Evolutionary conservation across 2,113 vertebrate species (phyloP).

Genomic region (Echinops telfairi): DNA sequence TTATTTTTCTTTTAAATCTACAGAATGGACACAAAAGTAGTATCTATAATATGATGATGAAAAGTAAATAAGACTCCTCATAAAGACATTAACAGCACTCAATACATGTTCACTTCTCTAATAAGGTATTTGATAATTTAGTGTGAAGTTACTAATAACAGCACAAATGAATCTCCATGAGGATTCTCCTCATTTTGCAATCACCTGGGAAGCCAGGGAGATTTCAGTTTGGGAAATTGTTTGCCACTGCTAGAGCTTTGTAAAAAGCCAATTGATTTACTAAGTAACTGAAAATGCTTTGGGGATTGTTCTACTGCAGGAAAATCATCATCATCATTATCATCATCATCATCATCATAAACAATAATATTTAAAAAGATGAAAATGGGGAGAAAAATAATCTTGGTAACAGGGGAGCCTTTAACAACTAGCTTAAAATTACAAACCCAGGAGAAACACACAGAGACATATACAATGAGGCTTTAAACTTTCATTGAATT

Average conservation of each 20-base stretch:
- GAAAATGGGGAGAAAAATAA: not conserved
- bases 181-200: not conserved
- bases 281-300: not conserved
- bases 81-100: not conserved
- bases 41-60: not conserved
- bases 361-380: not conserved
- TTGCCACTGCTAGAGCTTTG: not conserved
- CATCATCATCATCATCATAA: not conserved
- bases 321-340: not conserved
- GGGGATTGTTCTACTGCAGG: not conserved
- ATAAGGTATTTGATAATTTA: not conserved
- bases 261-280: not conserved
- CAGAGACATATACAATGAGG: not conserved
- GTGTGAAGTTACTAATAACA: not conserved
- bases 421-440: constrained; percentile 23
- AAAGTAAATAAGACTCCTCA: not conserved
- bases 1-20: not conserved
- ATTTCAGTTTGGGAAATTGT: not conserved
- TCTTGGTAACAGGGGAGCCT: not conserved
- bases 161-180: not conserved
- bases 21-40: not conserved
- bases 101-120: not conserved
- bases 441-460: not conserved
- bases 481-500: too few species aligned
- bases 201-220: not conserved